Evolutionary conservation across 2,888 invertebrate genomes (phyloP), one percentile per base, ranked within the genome.

Genomic region (Dolichomitus sp.): DNA sequence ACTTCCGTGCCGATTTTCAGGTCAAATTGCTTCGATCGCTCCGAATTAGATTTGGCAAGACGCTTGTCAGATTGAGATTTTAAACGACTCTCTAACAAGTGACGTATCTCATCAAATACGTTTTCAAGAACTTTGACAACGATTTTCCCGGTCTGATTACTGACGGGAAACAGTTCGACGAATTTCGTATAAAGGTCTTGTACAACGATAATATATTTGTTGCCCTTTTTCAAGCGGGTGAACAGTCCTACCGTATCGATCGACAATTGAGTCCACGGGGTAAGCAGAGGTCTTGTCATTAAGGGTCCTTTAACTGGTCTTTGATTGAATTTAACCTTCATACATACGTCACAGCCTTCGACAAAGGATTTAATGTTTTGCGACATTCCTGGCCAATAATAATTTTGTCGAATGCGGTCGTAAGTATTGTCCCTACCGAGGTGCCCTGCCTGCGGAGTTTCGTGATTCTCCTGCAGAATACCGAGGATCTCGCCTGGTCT

Each of bases 211-310:
- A 73, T 42, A 40, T 83, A 59, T 5, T 17, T 12, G 59, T 83
- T 83, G 11, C 72, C 75, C 11, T 50, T 54, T 27, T 80, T 76
- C 11, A 80, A 65, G n/a, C 61, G 68, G 0, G 80, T 65, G 4
- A 42, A 50, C 1, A 72, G 52, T 3, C 59, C 83, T 12, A 80
- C 68, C 0, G 79, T 50, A 17, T 81, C 81, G 14, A 78, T 23
- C 0, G 81, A 78, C 42, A 78, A 40, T 40, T 70, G 70, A 17
- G 76, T 37, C 83, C 83, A 83, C 6, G 83, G 83, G 4, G 37
- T 30, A 11, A 23, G 30, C 33, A 77, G 30, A 1, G 83, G 77
- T 68, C 74, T 57, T 2, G 72, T 77, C 11, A 2, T 37, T 4
- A 68, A 17, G 0, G n/a, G 14, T 7, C 77, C 73, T 54, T 50